Conservation (phyloP, 2,888 invertebrate genomes). For the Yponomeuta malinellus region DNA sequence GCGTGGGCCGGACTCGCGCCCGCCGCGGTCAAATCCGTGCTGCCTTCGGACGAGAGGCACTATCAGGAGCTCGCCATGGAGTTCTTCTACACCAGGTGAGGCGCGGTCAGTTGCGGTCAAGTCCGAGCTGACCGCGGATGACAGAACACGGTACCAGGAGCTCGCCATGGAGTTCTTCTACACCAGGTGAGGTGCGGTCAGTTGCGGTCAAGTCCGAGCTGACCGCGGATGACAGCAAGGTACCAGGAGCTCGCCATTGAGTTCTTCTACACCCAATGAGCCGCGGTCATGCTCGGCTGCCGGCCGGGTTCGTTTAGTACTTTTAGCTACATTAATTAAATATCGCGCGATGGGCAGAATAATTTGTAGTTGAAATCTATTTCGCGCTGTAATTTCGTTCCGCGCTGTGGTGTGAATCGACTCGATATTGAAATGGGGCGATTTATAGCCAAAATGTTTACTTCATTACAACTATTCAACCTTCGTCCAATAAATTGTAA, state of each 20-base stretch:
- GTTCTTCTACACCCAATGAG: constrained; percentile 83
- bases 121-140: constrained; percentile 91
- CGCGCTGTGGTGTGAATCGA: no score
- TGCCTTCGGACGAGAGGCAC: constrained; percentile 91
- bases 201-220: constrained; percentile 85
- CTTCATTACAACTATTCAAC: no score
- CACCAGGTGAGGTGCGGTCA: constrained; percentile 80
- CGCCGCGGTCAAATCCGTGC: constrained; percentile 90
- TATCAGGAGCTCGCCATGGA: constrained; percentile 94
- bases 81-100: constrained; percentile 85
- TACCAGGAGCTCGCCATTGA: constrained; percentile 93
- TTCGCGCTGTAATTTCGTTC: no score
- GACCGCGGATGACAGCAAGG: no score
- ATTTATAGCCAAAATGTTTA: no score
- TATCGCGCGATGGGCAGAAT: no score
- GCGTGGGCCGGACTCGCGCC: constrained; percentile 84
- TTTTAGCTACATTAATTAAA: no score
- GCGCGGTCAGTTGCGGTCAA: constrained; percentile 69
- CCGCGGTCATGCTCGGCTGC: constrained; percentile 30
- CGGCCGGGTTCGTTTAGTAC: constrained; percentile 78
- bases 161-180: constrained; percentile 94
- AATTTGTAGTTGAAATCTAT: no score
- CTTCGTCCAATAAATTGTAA: no score
- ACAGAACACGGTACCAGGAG: constrained; percentile 88
- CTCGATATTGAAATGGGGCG: no score